Evolutionary conservation across 2,888 invertebrate genomes (phyloP).

Genomic region (Acleris holmiana): DNA sequence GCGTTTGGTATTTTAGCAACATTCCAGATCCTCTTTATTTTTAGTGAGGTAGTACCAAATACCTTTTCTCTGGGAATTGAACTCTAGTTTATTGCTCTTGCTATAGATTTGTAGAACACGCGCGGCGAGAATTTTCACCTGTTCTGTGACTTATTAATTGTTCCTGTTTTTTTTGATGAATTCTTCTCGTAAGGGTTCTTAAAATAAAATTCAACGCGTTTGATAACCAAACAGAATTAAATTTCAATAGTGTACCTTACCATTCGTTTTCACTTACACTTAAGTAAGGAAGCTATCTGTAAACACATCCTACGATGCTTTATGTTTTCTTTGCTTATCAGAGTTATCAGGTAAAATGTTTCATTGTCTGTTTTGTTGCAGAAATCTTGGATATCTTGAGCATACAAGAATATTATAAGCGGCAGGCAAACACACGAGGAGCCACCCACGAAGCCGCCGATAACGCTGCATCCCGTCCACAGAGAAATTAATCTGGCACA

Average conservation of each 20-base stretch:
- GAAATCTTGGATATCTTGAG: conserved; percentile 78
- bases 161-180: background rate
- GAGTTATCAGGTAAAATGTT: conserved; percentile 52
- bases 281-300: background rate
- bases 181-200: too few species aligned
- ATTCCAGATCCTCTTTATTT: conserved; percentile 36
- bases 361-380: conserved; percentile 72
- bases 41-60: conserved; percentile 31
- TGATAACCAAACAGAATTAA: too few species aligned
- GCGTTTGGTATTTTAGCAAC: conserved; percentile 27
- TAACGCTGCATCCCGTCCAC: conserved; percentile 73
- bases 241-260: too few species aligned
- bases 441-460: conserved; percentile 72
- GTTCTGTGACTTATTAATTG: conserved; percentile 6
- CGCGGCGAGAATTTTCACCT: conserved; percentile 7
- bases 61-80: conserved; percentile 29
- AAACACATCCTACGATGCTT: conserved; percentile 40
- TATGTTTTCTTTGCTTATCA: conserved; percentile 49
- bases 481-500: conserved; percentile 78
- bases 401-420: conserved; percentile 77
- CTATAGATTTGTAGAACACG: conserved; percentile 5
- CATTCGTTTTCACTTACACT: too few species aligned
- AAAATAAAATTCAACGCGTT: too few species aligned
- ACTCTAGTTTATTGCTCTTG: conserved; percentile 32
- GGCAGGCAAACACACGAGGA: conserved; percentile 63